Evolutionary conservation across 2,888 invertebrate species (phyloP).

Genomic region (Bedellia somnulentella): DNA sequence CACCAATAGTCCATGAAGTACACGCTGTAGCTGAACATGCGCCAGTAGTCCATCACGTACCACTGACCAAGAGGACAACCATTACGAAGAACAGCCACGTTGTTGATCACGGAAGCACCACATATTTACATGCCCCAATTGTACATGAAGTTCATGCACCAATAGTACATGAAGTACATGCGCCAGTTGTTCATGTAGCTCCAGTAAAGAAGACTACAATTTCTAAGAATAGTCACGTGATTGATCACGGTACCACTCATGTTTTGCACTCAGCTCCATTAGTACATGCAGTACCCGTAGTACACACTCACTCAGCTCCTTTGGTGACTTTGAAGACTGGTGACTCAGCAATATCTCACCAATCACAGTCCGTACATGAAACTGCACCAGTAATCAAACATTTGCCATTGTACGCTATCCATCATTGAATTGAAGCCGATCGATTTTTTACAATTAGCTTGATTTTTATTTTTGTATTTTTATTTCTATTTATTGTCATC

Average conservation of each 20-base stretch:
- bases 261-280: constrained; percentile 17
- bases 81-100: constrained; percentile 8
- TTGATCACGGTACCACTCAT: constrained; percentile 27
- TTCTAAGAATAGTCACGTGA: constrained; percentile 34
- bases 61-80: constrained; percentile 2
- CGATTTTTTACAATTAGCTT: too few species aligned
- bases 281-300: constrained; percentile 16
- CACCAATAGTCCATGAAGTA: constrained; percentile 12
- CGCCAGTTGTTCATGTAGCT: too few species aligned
- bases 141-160: constrained; percentile 1
- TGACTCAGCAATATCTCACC: constrained; percentile 46
- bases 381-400: constrained; percentile 32
- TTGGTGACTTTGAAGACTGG: constrained; percentile 22
- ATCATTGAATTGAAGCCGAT: constrained; percentile 21
- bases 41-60: constrained; percentile 14
- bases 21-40: too few species aligned
- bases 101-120: constrained; percentile 3
- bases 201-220: constrained; percentile 21
- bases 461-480: too few species aligned
- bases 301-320: constrained; percentile 20
- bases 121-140: constrained; percentile 4
- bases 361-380: constrained; percentile 47
- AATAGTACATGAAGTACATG: constrained; percentile 3
- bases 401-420: constrained; percentile 21
- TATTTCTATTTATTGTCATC: too few species aligned